phyloP scores from a whole-genome alignment of 2,888 invertebrate genomes.

The Podabrus alpinus region DNA sequence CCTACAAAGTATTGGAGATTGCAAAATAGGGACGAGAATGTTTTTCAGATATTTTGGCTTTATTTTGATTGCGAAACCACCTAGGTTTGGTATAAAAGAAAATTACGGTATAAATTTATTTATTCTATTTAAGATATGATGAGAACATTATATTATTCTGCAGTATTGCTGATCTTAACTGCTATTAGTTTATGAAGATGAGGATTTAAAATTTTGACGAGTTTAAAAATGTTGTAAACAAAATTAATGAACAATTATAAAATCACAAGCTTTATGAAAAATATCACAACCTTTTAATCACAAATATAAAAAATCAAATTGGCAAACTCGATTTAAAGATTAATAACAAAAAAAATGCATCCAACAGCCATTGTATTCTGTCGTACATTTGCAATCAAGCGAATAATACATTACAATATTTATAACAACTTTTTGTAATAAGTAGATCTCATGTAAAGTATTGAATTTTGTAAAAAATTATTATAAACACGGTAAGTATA shows the following conservation, averaged over 20 bases:
- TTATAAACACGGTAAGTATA: background rate
- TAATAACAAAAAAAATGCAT: background rate
- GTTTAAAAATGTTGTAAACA: background rate
- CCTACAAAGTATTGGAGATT: too few species aligned
- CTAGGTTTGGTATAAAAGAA: too few species aligned
- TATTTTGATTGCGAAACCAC: too few species aligned
- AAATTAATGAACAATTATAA: background rate
- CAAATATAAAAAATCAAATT: background rate
- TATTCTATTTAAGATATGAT: too few species aligned
- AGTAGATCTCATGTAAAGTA: background rate
- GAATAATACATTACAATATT: background rate
- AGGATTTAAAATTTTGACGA: background rate
- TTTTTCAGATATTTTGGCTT: too few species aligned
- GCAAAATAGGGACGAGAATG: too few species aligned
- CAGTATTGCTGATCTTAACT: too few species aligned
- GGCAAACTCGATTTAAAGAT: background rate
- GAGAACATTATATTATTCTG: too few species aligned
- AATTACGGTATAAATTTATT: too few species aligned
- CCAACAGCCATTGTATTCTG: background rate
- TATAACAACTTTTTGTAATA: background rate
- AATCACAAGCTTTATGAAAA: background rate
- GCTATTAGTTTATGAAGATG: background rate
- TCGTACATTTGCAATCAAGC: background rate
- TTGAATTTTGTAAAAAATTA: background rate
- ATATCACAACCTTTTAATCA: background rate